Base-by-base conservation (phyloP, 2,797 vertebrate genomes). In the Galagoides demidoff region DNA sequence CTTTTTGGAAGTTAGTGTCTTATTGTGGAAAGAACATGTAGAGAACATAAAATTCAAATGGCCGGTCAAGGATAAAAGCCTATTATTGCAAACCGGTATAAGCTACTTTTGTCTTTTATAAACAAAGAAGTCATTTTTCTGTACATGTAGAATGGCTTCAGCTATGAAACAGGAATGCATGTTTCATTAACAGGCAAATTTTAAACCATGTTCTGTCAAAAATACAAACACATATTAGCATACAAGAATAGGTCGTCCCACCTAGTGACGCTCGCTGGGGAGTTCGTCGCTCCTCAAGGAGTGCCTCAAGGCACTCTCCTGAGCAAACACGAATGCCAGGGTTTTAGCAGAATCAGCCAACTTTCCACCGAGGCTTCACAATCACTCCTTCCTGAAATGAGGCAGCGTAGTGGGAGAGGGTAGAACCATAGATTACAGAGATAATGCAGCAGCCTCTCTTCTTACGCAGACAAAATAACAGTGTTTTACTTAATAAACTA, bases 151-250 rank as follows among this genome's bases (percentile, higher is more conserved):
- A 61, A 94, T 77, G n/a, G 6, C 37, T 85, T 43, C 57, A 71
- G 8, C 49, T 59, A 2, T 39, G 37, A 31, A 37, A 85, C 2
- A 29, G 20, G 63, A 89, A 13, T 12, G 37, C n/a, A 31, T 55
- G 5, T 92, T 59, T 83, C 25, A 79, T 39, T 77, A 92, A 61
- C 77, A 94, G 61, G 27, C 19, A 93, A 78, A 14, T 78, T 61
- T 88, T 94, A 90, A 95, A 95, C 39, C 31, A 25, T 34, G 39
- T 37, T 95, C 64, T 83, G 29, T n/a, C 73, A 92, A 96, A 82
- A 64, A 61, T 78, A 68, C 45, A 86, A 90, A 85, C 29, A 88
- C 74, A 88, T 63, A 45, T 78, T 39, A 89, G 68, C 73, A 93
- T 92, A 92, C 25, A 96, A 77, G 83, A 94, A 87, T 43, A 93